Evolutionary conservation across 2,797 vertebrate genomes (phyloP), one percentile per base, ranked within the genome.

Genomic region (Urocyon cinereoargenteus): DNA sequence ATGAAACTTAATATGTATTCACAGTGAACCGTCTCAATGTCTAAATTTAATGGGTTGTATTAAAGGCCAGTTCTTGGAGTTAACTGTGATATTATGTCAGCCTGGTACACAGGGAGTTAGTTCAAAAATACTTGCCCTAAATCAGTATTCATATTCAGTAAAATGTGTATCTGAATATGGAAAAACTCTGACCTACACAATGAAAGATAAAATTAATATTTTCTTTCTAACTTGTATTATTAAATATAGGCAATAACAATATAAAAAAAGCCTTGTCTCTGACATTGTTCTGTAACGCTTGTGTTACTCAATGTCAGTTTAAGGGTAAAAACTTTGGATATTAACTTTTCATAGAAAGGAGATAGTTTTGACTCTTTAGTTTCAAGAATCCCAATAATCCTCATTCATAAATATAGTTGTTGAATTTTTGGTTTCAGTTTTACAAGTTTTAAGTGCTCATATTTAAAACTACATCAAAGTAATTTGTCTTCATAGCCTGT

Each of bases 1-100:
- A 85, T 98, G 98, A 98, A 99, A 98, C 87, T 96, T 98, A 98
- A 98, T 98, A 98, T 94, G 73, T 97, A 97, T 98, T 98, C 95
- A 97, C 62, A 98, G 96, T 97, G 98, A 98, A 98, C 87, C 97
- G 72, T 97, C 86, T 75, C 96, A 98, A 94, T 98, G 97, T 97
- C 97, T 97, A 91, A 98, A 97, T 98, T 97, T 96, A 98, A 98
- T 97, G 96, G 97, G 89, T 84, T 85, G 18, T 83, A 96, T 98
- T 98, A 96, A 98, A 98, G 95, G 28, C 83, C 72, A 88, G 86
- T 97, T 97, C 84, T 97, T 97, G 84, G 1, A 96, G 68, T 75
- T 88, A 98, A 98, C 18, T 94, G 2, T 93, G 88, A 61, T 98
- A 97, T 97, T 97, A 51, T 96, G 97, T 87, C 94, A 97, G 78